A percentile compares a stretch with the other conserved stretches of the same genome.
phyloP scores from a whole-genome alignment of 1,140 invertebrate genomes.

The Lineus longissimus region DNA sequence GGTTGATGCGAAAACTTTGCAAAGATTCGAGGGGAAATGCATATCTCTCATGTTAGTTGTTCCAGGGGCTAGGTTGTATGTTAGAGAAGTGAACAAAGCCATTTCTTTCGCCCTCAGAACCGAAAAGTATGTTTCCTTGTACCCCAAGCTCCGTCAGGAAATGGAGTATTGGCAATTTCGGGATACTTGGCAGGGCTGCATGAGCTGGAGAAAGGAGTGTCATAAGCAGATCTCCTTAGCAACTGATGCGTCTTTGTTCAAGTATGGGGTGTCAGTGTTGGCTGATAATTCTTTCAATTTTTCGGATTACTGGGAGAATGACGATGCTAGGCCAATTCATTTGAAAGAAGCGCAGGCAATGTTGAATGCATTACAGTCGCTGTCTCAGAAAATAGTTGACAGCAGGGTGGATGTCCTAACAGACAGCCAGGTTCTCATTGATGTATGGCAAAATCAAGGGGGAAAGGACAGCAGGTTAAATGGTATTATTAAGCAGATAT shows the following conservation, averaged over 20 bases:
- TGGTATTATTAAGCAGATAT: not conserved
- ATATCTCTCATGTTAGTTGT: conserved; percentile 15
- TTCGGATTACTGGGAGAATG: not conserved
- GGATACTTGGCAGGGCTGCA: not conserved
- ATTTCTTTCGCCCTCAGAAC: conserved; percentile 4
- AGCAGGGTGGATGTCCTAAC: not conserved
- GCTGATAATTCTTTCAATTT: not conserved
- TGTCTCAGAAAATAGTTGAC: not conserved
- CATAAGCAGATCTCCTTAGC: not conserved
- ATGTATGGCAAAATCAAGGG: not conserved
- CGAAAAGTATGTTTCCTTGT: not conserved
- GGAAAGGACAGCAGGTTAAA: not conserved
- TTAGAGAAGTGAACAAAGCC: conserved; percentile 14
- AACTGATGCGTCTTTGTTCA: not conserved
- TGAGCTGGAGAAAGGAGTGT: not conserved
- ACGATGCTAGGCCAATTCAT: not conserved
- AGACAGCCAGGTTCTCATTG: not conserved
- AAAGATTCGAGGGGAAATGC: conserved; percentile 18
- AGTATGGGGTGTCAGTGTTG: not conserved
- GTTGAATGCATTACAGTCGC: not conserved
- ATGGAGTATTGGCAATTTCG: not conserved
- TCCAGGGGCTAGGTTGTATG: conserved; percentile 12
- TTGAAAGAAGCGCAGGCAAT: not conserved
- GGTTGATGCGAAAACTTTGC: conserved; percentile 12
- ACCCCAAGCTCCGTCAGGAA: too few species aligned